A percentile compares a stretch with the other conserved stretches of the same genome.
Evolutionary conservation across 1,140 invertebrate species (phyloP).

Genomic region (Papilio polyxenes): DNA sequence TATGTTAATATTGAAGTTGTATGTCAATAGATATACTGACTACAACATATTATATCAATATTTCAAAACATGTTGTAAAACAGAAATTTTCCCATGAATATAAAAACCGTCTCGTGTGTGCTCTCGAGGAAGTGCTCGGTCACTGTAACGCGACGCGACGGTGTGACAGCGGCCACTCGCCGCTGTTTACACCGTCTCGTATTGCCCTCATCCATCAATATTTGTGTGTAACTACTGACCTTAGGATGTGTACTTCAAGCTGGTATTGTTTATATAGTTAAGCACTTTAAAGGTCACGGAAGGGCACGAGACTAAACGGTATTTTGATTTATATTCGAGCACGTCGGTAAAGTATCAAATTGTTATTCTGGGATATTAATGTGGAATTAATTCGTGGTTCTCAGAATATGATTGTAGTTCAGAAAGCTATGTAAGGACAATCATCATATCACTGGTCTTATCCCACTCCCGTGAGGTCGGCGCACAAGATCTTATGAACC

Average conservation of each 20-base stretch:
- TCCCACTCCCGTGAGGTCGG: too few relatives aligned
- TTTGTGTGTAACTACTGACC: slow-evolving; percentile 35
- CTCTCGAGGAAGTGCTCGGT: slow-evolving; percentile 24
- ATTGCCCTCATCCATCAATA: slow-evolving; percentile 33
- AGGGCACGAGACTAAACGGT: not conserved
- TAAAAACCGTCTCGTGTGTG: not conserved
- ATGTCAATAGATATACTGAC: too few relatives aligned
- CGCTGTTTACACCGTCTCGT: slow-evolving; percentile 28
- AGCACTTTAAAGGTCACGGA: slow-evolving; percentile 32
- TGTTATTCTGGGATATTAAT: not conserved
- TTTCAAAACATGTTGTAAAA: not conserved
- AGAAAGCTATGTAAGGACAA: not conserved
- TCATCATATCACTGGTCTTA: not conserved
- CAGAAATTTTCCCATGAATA: slow-evolving; percentile 1
- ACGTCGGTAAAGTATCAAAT: not conserved
- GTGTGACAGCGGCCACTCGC: slow-evolving; percentile 7
- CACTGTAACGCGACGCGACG: not conserved
- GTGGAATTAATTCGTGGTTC: not conserved
- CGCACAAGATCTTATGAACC: too few relatives aligned
- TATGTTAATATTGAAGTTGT: too few relatives aligned
- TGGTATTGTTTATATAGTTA: slow-evolving; percentile 21
- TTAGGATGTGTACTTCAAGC: not conserved
- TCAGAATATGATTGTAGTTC: not conserved
- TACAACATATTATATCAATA: not conserved
- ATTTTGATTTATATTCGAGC: not conserved